These are phyloP conservation scores for Drosophila siamana DNA, from an alignment of 2,888 invertebrate species.

Conservation along the genomic window DNA sequence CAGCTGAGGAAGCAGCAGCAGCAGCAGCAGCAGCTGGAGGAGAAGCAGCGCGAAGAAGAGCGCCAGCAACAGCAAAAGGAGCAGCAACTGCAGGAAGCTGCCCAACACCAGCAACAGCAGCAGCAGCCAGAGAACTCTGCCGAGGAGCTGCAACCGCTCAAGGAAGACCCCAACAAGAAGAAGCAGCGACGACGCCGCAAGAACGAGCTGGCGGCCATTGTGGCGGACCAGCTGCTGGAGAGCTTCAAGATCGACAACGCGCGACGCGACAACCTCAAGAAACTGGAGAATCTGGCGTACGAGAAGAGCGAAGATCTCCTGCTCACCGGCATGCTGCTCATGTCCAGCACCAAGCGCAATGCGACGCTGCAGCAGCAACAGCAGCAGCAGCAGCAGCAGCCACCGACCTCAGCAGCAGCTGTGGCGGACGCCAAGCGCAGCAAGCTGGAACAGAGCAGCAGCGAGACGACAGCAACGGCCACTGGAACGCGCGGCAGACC, in stretches of 20 bases:
- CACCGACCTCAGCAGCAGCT: too few species aligned
- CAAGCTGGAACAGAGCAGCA: slow-evolving; percentile 23
- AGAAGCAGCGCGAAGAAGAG: not conserved
- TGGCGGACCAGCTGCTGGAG: slow-evolving; percentile 85
- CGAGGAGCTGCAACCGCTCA: slow-evolving; percentile 1
- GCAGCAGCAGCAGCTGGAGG: not conserved
- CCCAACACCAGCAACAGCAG: not conserved
- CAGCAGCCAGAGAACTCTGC: not conserved
- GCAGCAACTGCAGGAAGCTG: not conserved
- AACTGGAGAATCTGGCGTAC: slow-evolving; percentile 84
- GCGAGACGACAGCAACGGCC: slow-evolving; percentile 10
- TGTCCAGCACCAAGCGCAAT: slow-evolving; percentile 85
- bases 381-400: slow-evolving; percentile 28
- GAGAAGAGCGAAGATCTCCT: slow-evolving; percentile 85
- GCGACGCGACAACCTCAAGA: slow-evolving; percentile 84
- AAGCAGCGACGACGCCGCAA: slow-evolving; percentile 84
- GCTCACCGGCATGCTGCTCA: slow-evolving; percentile 84
- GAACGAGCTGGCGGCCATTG: slow-evolving; percentile 85
- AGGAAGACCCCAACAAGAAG: slow-evolving; percentile 66
- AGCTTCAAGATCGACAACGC: slow-evolving; percentile 85
- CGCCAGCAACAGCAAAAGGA: not conserved
- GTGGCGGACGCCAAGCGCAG: slow-evolving; percentile 42
- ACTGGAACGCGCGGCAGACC: slow-evolving; percentile 52
- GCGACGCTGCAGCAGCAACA: slow-evolving; percentile 57
- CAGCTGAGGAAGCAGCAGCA: not conserved